Base-by-base conservation (phyloP, 2,888 invertebrate species). In the Tiliacea citrago region DNA sequence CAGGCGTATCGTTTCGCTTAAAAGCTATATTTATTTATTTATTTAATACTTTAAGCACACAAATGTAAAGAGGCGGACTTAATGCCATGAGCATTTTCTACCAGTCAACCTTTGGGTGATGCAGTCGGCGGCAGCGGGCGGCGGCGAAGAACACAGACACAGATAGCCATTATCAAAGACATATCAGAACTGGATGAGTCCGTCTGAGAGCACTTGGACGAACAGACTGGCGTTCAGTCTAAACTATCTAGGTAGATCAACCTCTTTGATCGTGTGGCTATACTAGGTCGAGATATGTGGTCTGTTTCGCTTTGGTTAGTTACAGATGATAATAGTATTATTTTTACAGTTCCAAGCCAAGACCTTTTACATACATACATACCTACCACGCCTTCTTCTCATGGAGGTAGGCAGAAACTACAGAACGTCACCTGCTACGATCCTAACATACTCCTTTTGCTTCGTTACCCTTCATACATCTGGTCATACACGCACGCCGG, bases 131-230 rank as follows among this genome's bases (percentile, higher is more conserved):
- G n/a, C n/a, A n/a, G n/a, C n/a, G n/a, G n/a, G 13, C 45, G 29
- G 12, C 58, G 51, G 49, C 57, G 18, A 60, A n/a, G 53, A 42
- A 66, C 51, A 65, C 24, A 58, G 35, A 42, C 29, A 74, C 42
- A 76, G 58, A 75, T 68, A 65, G 24, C n/a, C 13, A n/a, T 49
- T 69, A 80, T 80, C 80, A 71, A 63, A 77, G 70, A 76, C 70
- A 16, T 29, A 67, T 70, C 71, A 45, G 45, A 68, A 60, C 58
- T 61, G 45, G 39, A 63, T 51, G 77, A 35, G 68, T 63, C 67
- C 53, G n/a, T 13, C 42, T 42, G 67, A 49, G 63, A 45, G 63
- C 71, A 49, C 76, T 63, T 58, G 49, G 24, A 39, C 35, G 67
- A n/a, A 66, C 61, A 18, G 67, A 53, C 42, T 42, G 6, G 58